A percentile compares a stretch with the other conserved stretches of the same genome.
These are phyloP conservation scores for Taenaris catops DNA, from an alignment of 2,888 invertebrate species.

Conservation along the genomic window DNA sequence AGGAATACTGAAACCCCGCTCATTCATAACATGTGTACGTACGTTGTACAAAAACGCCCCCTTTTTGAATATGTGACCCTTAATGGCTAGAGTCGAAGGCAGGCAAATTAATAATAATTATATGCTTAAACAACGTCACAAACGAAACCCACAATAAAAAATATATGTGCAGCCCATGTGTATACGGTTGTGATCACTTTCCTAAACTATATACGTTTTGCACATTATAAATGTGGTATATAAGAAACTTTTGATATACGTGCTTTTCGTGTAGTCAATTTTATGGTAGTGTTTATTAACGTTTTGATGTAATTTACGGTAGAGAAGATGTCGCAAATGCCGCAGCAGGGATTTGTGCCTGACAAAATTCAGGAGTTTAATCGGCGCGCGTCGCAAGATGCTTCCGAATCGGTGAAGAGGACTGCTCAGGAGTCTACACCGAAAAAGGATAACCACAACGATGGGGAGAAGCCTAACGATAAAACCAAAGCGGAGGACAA, in stretches of 20 bases:
- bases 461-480: conserved; percentile 37
- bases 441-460: conserved; percentile 46
- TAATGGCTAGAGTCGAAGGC: too few species aligned
- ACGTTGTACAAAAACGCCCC: too few species aligned
- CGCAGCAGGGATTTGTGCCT: conserved; percentile 62
- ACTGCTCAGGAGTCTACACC: conserved; percentile 26
- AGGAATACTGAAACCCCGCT: too few species aligned
- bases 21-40: too few species aligned
- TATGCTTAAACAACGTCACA: neutral
- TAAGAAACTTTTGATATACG: conserved; percentile 45
- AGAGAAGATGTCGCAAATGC: conserved; percentile 69
- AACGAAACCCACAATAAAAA: conserved; percentile 5
- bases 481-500: conserved; percentile 35
- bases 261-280: conserved; percentile 46
- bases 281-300: conserved; percentile 31
- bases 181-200: conserved; percentile 63
- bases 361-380: conserved; percentile 70
- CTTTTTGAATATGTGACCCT: too few species aligned
- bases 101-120: neutral
- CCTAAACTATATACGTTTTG: conserved; percentile 40
- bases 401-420: conserved; percentile 39
- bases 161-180: conserved; percentile 23
- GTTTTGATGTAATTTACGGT: conserved; percentile 48
- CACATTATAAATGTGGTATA: conserved; percentile 29
- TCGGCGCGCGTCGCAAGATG: conserved; percentile 61